Conservation (phyloP, 2,113 vertebrate genomes). For the Urocynchramus pylzowi region DNA sequence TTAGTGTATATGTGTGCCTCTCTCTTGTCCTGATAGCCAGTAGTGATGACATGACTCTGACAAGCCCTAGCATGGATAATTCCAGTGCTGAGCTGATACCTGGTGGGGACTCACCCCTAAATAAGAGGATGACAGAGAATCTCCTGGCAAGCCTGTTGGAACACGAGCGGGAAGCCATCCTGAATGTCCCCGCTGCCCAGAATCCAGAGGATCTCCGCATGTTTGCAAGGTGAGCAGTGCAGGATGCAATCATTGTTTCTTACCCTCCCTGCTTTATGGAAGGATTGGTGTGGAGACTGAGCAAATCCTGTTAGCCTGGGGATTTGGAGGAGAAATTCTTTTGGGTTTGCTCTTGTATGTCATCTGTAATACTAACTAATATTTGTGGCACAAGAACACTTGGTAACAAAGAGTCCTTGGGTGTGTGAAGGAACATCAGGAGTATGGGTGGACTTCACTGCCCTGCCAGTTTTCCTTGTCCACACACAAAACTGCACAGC, state of each 20-base stretch:
- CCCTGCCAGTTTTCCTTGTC: neutral
- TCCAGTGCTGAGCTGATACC: constrained; percentile 93
- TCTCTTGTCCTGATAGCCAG: constrained; percentile 77
- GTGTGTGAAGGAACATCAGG: neutral
- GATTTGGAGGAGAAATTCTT: neutral
- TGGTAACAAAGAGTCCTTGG: neutral
- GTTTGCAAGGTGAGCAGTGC: constrained; percentile 86
- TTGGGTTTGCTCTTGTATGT: neutral
- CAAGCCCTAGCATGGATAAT: constrained; percentile 98
- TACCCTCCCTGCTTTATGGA: neutral
- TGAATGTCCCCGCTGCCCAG: constrained; percentile 90
- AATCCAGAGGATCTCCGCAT: constrained; percentile 94
- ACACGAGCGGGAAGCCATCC: constrained; percentile 89
- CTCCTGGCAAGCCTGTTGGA: constrained; percentile 91
- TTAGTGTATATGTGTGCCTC: neutral
- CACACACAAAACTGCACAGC: neutral
- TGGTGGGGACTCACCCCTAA: constrained; percentile 91
- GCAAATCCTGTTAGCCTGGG: neutral
- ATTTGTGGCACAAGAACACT: neutral
- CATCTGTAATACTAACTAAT: neutral
- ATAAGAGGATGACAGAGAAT: constrained; percentile 93
- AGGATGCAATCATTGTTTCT: neutral
- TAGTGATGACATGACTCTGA: constrained; percentile 98
- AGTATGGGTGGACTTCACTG: neutral
- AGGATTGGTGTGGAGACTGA: neutral